Percentiles rank a stretch among this genome's conserved stretches.
Conservation (phyloP, 2,888 invertebrate genomes). For the Ellobium chinense region DNA sequence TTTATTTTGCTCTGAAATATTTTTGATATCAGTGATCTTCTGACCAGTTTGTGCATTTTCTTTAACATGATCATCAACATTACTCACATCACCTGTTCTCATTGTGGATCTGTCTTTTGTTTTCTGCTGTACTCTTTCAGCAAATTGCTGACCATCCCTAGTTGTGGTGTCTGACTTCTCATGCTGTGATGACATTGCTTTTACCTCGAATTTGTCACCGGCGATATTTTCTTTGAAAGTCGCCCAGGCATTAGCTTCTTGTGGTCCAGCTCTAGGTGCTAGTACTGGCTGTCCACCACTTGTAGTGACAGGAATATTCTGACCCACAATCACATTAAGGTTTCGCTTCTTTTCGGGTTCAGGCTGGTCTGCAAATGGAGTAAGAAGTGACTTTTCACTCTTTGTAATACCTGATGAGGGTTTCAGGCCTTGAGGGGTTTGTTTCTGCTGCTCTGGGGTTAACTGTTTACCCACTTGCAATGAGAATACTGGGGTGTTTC, state of each 20-base stretch:
- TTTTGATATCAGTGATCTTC: too few species aligned
- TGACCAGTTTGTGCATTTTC: too few species aligned
- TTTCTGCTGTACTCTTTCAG: not conserved
- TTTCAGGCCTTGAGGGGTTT: not conserved
- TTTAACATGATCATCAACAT: too few species aligned
- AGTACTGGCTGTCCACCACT: not conserved
- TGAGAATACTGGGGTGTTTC: slow-evolving; percentile 17
- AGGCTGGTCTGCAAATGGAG: not conserved
- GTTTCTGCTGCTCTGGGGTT: not conserved
- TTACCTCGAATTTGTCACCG: not conserved
- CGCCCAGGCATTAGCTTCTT: not conserved
- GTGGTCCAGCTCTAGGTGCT: not conserved
- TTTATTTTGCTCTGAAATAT: too few species aligned
- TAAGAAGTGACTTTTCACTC: not conserved
- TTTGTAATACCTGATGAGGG: too few species aligned
- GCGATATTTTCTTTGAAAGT: not conserved
- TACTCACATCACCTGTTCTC: too few species aligned
- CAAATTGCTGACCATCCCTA: not conserved
- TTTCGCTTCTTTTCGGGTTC: not conserved
- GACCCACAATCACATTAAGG: not conserved
- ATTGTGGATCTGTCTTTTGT: too few species aligned
- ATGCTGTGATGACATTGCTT: not conserved
- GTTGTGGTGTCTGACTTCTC: not conserved
- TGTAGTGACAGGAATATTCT: not conserved
- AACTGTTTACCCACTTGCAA: not conserved